A percentile compares a stretch with the other conserved stretches of the same genome.
Evolutionary conservation across 1,140 invertebrate species (phyloP).

Genomic region (Caenorhabditis tropicalis): DNA sequence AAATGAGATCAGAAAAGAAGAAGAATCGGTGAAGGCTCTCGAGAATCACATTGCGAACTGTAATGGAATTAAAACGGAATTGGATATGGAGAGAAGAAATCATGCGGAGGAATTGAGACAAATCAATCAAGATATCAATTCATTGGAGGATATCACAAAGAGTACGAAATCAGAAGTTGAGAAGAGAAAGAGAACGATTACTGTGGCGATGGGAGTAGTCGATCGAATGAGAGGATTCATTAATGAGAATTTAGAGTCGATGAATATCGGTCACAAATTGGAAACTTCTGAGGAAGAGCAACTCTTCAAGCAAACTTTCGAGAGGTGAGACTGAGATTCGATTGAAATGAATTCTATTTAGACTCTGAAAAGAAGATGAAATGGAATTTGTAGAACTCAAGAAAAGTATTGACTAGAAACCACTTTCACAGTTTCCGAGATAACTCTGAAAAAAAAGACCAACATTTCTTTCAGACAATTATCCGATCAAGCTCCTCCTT

Average conservation of each 20-base stretch:
- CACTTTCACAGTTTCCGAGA: too few species aligned
- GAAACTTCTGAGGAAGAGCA: not conserved
- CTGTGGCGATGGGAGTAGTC: not conserved
- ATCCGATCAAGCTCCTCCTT: not conserved
- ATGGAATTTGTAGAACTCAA: too few species aligned
- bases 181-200: not conserved
- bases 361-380: too few species aligned
- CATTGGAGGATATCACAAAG: constrained; percentile 61
- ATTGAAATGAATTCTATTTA: not conserved
- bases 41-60: constrained; percentile 20
- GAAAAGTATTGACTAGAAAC: too few species aligned
- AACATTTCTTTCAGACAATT: constrained; percentile 15
- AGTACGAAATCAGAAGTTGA: constrained; percentile 40
- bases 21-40: not conserved
- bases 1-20: constrained; percentile 32
- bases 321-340: not conserved
- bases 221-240: not conserved
- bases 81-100: constrained; percentile 50
- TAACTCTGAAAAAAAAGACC: too few species aligned
- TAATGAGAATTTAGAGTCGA: constrained; percentile 27
- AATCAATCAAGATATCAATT: constrained; percentile 63
- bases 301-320: constrained; percentile 4
- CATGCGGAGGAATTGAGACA: constrained; percentile 59
- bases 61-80: constrained; percentile 42
- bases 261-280: constrained; percentile 28